A percentile compares a stretch with the other conserved stretches of the same genome.
phyloP scores from a whole-genome alignment of 2,888 invertebrate genomes.

The Cataglyphis cursor region DNA sequence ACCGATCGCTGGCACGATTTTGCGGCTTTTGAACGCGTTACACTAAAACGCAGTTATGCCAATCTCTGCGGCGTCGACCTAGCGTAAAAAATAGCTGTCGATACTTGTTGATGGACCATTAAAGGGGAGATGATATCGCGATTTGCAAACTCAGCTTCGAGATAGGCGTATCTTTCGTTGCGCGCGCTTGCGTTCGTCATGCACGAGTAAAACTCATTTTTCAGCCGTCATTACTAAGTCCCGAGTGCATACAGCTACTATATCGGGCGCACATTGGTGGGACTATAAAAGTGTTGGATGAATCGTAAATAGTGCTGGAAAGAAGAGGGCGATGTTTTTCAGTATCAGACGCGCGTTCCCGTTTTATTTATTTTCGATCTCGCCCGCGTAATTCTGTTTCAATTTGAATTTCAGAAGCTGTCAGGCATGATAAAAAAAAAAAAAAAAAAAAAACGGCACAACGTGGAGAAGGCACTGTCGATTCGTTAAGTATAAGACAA shows the following conservation, averaged over 20 bases:
- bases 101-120: conserved; percentile 44
- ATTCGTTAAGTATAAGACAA: conserved; percentile 6
- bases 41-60: conserved; percentile 43
- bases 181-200: not conserved
- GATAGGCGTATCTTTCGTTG: not conserved
- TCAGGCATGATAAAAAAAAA: conserved; percentile 21
- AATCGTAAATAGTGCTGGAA: conserved; percentile 32
- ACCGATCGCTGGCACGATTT: conserved; percentile 4
- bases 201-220: conserved; percentile 2
- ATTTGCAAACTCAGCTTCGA: conserved; percentile 22
- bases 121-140: conserved; percentile 44
- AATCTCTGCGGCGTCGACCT: conserved; percentile 28
- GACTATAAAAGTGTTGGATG: conserved; percentile 36
- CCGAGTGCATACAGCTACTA: not conserved
- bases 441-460: not conserved
- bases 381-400: not conserved
- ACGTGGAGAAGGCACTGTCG: not conserved
- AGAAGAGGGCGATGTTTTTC: not conserved
- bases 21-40: conserved; percentile 34
- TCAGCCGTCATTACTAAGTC: conserved; percentile 21
- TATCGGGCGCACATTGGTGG: not conserved
- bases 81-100: conserved; percentile 52
- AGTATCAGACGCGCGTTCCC: not conserved
- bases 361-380: conserved; percentile 19
- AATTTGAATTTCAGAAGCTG: conserved; percentile 19